Evolutionary conservation across 2,888 invertebrate genomes (phyloP).

Genomic region (Melanostoma scalare): DNA sequence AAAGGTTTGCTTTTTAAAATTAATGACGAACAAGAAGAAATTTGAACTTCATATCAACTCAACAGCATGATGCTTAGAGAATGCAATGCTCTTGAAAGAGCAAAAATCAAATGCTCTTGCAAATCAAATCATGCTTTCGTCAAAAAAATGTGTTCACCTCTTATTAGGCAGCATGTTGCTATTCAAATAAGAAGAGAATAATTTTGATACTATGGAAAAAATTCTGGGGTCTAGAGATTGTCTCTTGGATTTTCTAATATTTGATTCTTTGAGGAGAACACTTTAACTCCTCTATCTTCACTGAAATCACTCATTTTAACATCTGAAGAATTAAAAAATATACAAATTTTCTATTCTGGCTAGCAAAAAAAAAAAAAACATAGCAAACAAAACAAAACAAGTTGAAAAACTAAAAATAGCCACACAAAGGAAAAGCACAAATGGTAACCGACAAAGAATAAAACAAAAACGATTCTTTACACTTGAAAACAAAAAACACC

Average conservation of each 20-base stretch:
- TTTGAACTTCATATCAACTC: constrained; percentile 8
- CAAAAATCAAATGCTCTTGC: too few species aligned
- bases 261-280: not conserved
- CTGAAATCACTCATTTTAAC: not conserved
- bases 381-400: constrained; percentile 63
- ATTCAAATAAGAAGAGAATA: too few species aligned
- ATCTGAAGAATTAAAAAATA: too few species aligned
- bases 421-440: constrained; percentile 70
- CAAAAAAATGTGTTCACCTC: too few species aligned
- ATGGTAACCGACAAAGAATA: constrained; percentile 58
- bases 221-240: too few species aligned
- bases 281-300: too few species aligned
- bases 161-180: too few species aligned
- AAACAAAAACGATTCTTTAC: constrained; percentile 39
- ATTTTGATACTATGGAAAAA: too few species aligned
- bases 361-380: constrained; percentile 20
- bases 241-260: too few species aligned
- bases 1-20: not conserved
- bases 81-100: too few species aligned
- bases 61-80: too few species aligned
- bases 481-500: constrained; percentile 44
- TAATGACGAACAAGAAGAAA: not conserved
- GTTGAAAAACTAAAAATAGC: constrained; percentile 70
- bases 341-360: not conserved
- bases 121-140: too few species aligned